A percentile compares a stretch with the other conserved stretches of the same genome.
phyloP scores from a whole-genome alignment of 1,140 invertebrate species.

The Hylyphantes graminicola region DNA sequence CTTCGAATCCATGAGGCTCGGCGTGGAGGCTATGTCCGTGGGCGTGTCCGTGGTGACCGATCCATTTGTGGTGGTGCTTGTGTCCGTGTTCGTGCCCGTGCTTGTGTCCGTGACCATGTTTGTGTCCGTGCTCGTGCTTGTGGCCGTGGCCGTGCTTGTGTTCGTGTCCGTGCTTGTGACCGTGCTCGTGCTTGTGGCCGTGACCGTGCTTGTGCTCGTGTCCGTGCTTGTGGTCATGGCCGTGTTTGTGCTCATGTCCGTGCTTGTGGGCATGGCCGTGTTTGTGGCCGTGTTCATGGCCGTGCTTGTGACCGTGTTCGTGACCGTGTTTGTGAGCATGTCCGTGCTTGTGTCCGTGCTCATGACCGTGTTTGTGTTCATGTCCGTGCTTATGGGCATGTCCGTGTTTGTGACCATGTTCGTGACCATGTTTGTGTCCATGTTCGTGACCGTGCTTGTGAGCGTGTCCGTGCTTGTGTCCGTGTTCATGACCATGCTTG shows the following conservation, averaged over 20 bases:
- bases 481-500: slow-evolving; percentile 32
- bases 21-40: slow-evolving; percentile 33
- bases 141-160: slow-evolving; percentile 36
- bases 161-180: slow-evolving; percentile 24
- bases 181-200: slow-evolving; percentile 20
- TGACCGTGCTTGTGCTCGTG: slow-evolving; percentile 18
- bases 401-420: slow-evolving; percentile 12
- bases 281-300: slow-evolving; percentile 23
- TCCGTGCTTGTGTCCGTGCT: neutral
- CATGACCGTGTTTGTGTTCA: slow-evolving; percentile 7
- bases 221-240: slow-evolving; percentile 10
- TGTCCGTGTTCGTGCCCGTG: slow-evolving; percentile 37
- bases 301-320: slow-evolving; percentile 11
- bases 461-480: slow-evolving; percentile 25
- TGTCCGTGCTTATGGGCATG: slow-evolving; percentile 32
- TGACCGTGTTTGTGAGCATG: slow-evolving; percentile 9
- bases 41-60: slow-evolving; percentile 21
- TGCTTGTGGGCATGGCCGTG: slow-evolving; percentile 29
- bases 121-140: slow-evolving; percentile 24
- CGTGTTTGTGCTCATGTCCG: slow-evolving; percentile 20
- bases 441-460: slow-evolving; percentile 36
- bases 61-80: slow-evolving; percentile 22
- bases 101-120: slow-evolving; percentile 20
- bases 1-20: slow-evolving; percentile 30
- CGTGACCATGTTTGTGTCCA: slow-evolving; percentile 31